phyloP scores from a whole-genome alignment of 2,888 invertebrate species.

The Sinodicranocentrus sp. region DNA sequence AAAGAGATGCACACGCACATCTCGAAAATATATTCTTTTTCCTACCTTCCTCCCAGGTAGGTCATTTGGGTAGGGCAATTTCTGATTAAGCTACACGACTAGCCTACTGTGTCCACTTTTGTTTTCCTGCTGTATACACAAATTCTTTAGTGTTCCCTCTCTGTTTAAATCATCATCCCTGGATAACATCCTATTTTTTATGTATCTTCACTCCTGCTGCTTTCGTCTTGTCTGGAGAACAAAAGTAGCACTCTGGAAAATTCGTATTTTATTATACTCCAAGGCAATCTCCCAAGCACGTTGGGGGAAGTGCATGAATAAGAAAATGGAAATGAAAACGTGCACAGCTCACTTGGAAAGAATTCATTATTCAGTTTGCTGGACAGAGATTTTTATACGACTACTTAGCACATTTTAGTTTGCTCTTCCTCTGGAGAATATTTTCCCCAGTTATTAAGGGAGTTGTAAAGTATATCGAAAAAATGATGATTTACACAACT shows the following conservation, averaged over 20 bases:
- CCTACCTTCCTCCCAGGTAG: slow-evolving; percentile 11
- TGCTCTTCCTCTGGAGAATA: background rate
- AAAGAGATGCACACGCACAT: background rate
- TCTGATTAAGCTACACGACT: slow-evolving; percentile 24
- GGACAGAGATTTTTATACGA: background rate
- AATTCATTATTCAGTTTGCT: background rate
- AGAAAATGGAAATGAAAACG: slow-evolving; percentile 20
- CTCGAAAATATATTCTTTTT: slow-evolving; percentile 16
- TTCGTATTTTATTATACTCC: no score
- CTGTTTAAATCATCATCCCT: no score
- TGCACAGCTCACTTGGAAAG: slow-evolving; percentile 15
- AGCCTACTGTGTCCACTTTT: slow-evolving; percentile 14
- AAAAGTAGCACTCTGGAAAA: slow-evolving; percentile 1
- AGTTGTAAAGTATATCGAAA: background rate
- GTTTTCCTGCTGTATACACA: background rate
- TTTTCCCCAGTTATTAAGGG: background rate
- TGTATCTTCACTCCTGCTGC: slow-evolving; percentile 6
- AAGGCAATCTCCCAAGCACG: no score
- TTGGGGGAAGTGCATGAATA: background rate
- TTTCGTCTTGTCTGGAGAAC: slow-evolving; percentile 17
- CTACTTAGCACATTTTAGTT: slow-evolving; percentile 3
- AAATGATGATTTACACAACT: slow-evolving; percentile 13
- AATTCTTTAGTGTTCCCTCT: background rate
- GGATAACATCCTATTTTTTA: background rate
- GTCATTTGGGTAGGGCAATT: slow-evolving; percentile 22